These are phyloP conservation scores for Muntiacus muntjak DNA, from an alignment of 2,113 vertebrate genomes.

Conservation along the genomic window DNA sequence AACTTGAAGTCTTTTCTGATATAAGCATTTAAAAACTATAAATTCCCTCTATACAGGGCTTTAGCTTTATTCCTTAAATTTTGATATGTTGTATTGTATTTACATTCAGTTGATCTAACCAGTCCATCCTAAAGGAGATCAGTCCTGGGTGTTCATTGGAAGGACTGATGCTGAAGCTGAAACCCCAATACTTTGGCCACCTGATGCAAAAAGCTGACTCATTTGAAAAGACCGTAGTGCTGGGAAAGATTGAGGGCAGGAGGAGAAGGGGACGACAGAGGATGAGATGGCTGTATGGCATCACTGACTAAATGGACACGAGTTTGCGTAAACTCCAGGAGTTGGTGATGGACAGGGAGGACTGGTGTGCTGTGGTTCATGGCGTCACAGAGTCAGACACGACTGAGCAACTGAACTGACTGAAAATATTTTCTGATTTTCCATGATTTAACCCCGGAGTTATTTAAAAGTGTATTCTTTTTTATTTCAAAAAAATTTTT, in stretches of 20 bases:
- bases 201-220: neutral
- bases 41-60: neutral
- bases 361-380: neutral
- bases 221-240: neutral
- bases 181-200: neutral
- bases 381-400: neutral
- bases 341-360: neutral
- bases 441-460: neutral
- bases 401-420: neutral
- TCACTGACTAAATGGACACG: neutral
- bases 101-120: neutral
- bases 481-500: neutral
- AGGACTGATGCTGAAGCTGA: neutral
- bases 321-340: neutral
- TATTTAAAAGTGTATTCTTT: neutral
- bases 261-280: neutral
- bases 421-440: neutral
- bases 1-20: neutral
- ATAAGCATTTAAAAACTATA: neutral
- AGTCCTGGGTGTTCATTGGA: neutral
- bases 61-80: neutral
- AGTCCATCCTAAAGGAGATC: neutral
- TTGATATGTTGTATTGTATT: neutral
- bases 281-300: neutral
- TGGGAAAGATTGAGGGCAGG: neutral